These are phyloP conservation scores for Acanthacorydalis orientalis DNA, from an alignment of 2,888 invertebrate genomes.

Conservation along the genomic window DNA sequence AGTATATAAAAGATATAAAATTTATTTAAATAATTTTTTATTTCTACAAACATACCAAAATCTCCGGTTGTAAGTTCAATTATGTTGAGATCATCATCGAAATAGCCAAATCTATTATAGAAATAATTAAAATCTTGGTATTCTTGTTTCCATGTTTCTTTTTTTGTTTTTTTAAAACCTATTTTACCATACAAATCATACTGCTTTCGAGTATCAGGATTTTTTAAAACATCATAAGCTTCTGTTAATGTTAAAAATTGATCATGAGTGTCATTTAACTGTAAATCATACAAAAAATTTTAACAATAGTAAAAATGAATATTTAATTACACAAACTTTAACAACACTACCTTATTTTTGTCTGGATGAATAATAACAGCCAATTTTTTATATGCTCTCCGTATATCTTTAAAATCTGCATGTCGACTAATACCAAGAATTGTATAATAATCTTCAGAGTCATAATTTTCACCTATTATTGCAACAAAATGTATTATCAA, in stretches of 20 bases:
- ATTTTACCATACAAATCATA: constrained; percentile 69
- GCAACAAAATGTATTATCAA: background rate
- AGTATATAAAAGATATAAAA: too few species aligned
- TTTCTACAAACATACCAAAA: constrained; percentile 42
- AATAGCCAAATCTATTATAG: constrained; percentile 65
- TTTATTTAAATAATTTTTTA: background rate
- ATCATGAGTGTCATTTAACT: constrained; percentile 32
- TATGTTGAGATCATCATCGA: constrained; percentile 70
- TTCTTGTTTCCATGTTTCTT: constrained; percentile 38
- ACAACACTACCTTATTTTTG: constrained; percentile 35
- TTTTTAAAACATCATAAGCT: constrained; percentile 77
- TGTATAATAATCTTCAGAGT: constrained; percentile 19
- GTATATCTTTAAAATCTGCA: constrained; percentile 47
- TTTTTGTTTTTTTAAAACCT: constrained; percentile 32
- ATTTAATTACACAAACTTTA: too few species aligned
- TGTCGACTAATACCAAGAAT: constrained; percentile 35
- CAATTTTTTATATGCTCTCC: constrained; percentile 54
- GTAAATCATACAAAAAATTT: too few species aligned
- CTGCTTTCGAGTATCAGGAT: constrained; percentile 56
- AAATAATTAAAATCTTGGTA: constrained; percentile 74
- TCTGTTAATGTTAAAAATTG: constrained; percentile 63
- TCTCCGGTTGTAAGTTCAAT: constrained; percentile 56
- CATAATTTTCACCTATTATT: background rate
- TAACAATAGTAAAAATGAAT: too few species aligned
- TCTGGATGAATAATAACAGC: constrained; percentile 58